These are phyloP conservation scores for Eleginops maclovinus DNA, from an alignment of 2,113 vertebrate genomes.

Conservation along the genomic window DNA sequence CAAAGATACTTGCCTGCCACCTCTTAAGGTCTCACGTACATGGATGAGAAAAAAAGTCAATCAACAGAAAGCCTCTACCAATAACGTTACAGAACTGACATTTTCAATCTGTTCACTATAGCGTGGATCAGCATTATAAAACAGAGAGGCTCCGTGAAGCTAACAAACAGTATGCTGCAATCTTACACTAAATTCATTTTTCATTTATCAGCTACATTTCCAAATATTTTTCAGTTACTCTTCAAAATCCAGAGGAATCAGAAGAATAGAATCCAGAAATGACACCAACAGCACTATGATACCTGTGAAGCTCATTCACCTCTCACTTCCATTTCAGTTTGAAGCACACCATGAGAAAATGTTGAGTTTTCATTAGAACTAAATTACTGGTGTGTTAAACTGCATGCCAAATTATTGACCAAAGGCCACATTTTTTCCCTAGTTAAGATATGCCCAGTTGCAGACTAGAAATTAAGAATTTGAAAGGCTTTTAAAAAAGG, in stretches of 20 bases:
- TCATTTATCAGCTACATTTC: too few species aligned
- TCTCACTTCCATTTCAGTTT: neutral
- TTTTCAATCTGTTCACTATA: neutral
- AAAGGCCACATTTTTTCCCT: neutral
- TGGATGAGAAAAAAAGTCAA: too few species aligned
- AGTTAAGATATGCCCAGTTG: neutral
- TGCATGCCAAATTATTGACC: neutral
- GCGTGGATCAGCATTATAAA: neutral
- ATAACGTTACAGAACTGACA: neutral
- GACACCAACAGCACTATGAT: too few species aligned
- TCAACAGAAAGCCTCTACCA: neutral
- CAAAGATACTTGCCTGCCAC: neutral
- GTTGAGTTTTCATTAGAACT: neutral
- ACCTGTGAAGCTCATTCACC: neutral
- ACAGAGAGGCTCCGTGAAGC: neutral
- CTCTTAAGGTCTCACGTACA: too few species aligned
- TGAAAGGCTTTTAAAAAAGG: neutral
- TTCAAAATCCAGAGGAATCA: neutral
- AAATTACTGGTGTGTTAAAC: neutral
- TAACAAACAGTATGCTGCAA: too few species aligned
- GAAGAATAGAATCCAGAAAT: too few species aligned
- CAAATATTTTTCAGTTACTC: neutral
- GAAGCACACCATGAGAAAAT: neutral
- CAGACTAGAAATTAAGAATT: neutral
- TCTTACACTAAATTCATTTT: too few species aligned